phyloP scores from a whole-genome alignment of 2,113 vertebrate genomes.

The Amazona guildingii region DNA sequence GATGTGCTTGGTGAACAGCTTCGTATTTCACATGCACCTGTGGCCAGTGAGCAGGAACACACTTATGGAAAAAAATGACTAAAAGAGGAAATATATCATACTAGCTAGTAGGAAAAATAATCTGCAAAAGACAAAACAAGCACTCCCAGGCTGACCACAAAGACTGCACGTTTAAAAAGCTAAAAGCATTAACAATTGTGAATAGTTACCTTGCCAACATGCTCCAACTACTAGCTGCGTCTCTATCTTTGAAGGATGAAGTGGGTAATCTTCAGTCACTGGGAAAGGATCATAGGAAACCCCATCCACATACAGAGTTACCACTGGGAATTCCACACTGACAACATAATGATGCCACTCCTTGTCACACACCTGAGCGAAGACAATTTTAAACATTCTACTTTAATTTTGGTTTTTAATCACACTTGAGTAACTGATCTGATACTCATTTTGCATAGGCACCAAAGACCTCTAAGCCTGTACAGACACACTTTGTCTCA shows the following conservation, averaged over 20 bases:
- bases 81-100: not conserved
- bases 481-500: not conserved
- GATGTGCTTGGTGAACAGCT: not conserved
- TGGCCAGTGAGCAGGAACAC: not conserved
- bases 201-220: constrained; percentile 93
- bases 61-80: not conserved
- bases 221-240: constrained; percentile 94
- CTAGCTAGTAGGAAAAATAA: not conserved
- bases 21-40: not conserved
- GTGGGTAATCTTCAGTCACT: constrained; percentile 93
- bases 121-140: not conserved
- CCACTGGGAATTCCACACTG: constrained; percentile 87
- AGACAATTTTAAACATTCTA: not conserved
- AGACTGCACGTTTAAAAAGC: not conserved
- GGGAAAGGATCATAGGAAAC: constrained; percentile 90
- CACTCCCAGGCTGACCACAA: not conserved
- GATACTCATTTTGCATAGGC: not conserved
- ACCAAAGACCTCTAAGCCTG: not conserved
- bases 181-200: not conserved
- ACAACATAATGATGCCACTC: constrained; percentile 98
- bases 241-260: constrained; percentile 87
- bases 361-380: constrained; percentile 89
- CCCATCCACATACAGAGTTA: constrained; percentile 90
- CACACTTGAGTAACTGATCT: not conserved
- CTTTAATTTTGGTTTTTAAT: not conserved